Evolutionary conservation across 2,113 vertebrate species (phyloP).

Genomic region (Paramormyrops kingsleyae): DNA sequence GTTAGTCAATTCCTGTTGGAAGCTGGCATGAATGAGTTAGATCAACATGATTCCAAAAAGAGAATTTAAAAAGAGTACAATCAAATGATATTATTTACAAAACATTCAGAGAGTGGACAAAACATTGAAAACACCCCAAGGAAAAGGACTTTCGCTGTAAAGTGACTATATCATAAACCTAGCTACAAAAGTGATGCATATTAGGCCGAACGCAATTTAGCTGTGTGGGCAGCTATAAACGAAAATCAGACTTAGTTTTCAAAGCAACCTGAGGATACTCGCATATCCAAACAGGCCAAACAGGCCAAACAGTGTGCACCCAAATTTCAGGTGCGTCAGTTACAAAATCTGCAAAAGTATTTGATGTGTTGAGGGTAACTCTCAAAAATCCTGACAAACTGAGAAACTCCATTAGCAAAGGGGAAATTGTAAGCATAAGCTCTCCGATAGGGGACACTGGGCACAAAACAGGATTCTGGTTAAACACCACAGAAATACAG

Average conservation of each 20-base stretch:
- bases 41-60: background rate
- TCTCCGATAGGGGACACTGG: background rate
- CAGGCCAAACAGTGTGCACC: background rate
- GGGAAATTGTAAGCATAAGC: background rate
- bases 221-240: background rate
- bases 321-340: background rate
- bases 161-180: background rate
- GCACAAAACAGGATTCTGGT: background rate
- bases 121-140: background rate
- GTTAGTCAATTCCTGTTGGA: background rate
- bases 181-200: background rate
- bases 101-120: background rate
- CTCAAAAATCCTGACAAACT: background rate
- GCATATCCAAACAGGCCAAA: background rate
- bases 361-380: background rate
- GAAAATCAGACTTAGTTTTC: background rate
- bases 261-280: background rate
- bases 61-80: background rate
- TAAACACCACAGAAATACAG: background rate
- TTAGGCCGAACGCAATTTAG: background rate
- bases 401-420: background rate
- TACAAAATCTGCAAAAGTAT: background rate
- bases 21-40: background rate
- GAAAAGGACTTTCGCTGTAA: background rate
- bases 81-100: background rate